Conservation (phyloP, 2,888 invertebrate species). For the Cheilosia soror region DNA sequence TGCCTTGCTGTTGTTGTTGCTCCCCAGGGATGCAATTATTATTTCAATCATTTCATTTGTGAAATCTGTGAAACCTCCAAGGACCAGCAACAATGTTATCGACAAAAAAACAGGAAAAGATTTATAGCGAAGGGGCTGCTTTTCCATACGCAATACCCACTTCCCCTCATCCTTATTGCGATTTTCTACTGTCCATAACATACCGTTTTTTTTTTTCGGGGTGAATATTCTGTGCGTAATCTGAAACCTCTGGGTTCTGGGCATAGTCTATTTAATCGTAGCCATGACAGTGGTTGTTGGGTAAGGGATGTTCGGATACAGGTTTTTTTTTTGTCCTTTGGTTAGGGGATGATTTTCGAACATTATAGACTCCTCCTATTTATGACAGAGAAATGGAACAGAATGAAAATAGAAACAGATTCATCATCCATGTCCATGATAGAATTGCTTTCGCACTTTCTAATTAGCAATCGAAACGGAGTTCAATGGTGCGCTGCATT, state of each 20-base stretch:
- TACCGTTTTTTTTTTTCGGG: slow-evolving; percentile 26
- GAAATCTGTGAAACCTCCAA: slow-evolving; percentile 55
- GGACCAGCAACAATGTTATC: slow-evolving; percentile 42
- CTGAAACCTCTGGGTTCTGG: slow-evolving; percentile 46
- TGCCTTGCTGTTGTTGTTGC: slow-evolving; percentile 44
- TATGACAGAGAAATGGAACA: slow-evolving; percentile 20
- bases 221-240: slow-evolving; percentile 56
- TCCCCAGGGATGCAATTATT: slow-evolving; percentile 73
- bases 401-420: slow-evolving; percentile 23
- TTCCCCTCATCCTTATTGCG: neutral
- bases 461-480: slow-evolving; percentile 64
- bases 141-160: neutral
- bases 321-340: slow-evolving; percentile 29
- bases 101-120: slow-evolving; percentile 28
- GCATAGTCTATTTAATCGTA: slow-evolving; percentile 50
- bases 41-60: slow-evolving; percentile 66
- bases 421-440: neutral
- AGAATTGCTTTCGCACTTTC: slow-evolving; percentile 68
- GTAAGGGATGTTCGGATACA: slow-evolving; percentile 50
- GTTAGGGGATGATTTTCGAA: slow-evolving; percentile 58
- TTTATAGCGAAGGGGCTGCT: slow-evolving; percentile 41
- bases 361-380: slow-evolving; percentile 60
- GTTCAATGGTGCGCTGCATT: slow-evolving; percentile 37
- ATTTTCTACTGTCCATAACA: slow-evolving; percentile 19
- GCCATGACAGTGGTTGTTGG: slow-evolving; percentile 68